phyloP scores from a whole-genome alignment of 2,113 vertebrate genomes.

The Colaptes auratus region DNA sequence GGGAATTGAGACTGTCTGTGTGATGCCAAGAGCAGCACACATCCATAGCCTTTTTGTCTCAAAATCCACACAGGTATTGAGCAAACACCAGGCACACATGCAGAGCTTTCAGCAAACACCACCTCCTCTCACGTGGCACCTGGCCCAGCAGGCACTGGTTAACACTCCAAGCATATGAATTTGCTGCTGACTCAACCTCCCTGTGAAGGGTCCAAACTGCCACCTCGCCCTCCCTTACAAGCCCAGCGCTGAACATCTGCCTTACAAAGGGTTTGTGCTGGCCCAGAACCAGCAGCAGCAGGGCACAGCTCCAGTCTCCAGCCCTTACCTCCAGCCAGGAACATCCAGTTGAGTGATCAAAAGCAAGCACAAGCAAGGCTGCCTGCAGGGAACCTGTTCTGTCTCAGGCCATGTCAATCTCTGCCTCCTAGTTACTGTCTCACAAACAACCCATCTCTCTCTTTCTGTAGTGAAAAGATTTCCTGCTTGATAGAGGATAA shows the following conservation, averaged over 20 bases:
- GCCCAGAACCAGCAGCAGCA: not conserved
- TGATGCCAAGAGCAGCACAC: not conserved
- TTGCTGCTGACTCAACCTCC: not conserved
- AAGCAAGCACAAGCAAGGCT: constrained; percentile 44
- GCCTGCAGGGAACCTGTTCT: constrained; percentile 7
- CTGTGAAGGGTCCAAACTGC: not conserved
- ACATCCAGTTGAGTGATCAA: constrained; percentile 20
- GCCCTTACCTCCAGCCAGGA: constrained; percentile 21
- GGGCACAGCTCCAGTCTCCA: not conserved
- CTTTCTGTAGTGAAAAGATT: constrained; percentile 20
- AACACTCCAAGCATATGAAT: not conserved
- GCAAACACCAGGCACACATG: accelerated
- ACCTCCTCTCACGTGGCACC: not conserved
- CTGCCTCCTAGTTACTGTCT: constrained; percentile 17
- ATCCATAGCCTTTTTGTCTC: not conserved
- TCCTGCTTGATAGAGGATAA: constrained; percentile 33
- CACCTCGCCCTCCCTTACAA: not conserved
- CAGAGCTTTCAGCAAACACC: not conserved
- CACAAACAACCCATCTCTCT: not conserved
- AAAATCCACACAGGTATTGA: not conserved
- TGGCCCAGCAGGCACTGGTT: not conserved
- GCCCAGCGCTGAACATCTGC: not conserved
- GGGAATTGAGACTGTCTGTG: not conserved
- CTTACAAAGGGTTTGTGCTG: accelerated
- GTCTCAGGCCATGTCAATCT: constrained; percentile 33